Percentiles rank a stretch among this genome's conserved stretches.
phyloP scores from a whole-genome alignment of 2,797 vertebrate species.

The Gobionotothen gibberifrons region DNA sequence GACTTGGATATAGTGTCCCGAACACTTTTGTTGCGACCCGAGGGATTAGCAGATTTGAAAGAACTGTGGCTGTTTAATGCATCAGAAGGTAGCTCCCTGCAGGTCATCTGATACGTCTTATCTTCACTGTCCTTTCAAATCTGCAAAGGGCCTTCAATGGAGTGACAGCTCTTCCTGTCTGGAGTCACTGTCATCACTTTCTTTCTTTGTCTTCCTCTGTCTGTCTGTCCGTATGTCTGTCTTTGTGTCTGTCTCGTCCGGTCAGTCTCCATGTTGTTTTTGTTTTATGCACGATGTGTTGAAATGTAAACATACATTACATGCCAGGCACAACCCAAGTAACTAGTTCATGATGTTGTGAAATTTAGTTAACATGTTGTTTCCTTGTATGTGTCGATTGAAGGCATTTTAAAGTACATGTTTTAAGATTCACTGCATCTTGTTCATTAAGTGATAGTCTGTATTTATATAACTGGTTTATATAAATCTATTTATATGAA shows the following conservation, averaged over 20 bases:
- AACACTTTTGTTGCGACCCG: constrained; percentile 25
- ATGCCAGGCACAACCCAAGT: constrained; percentile 37
- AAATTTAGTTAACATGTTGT: neutral
- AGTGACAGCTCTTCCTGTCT: constrained; percentile 65
- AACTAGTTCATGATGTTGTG: constrained; percentile 22
- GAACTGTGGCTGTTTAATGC: constrained; percentile 40
- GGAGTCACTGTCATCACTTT: constrained; percentile 52
- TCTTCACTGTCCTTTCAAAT: constrained; percentile 66
- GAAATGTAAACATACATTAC: constrained; percentile 50
- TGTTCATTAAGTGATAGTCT: constrained; percentile 44
- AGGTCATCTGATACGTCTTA: constrained; percentile 56
- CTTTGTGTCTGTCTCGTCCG: constrained; percentile 43
- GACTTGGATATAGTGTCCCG: constrained; percentile 37
- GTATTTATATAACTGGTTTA: constrained; percentile 60
- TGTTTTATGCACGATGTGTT: constrained; percentile 53
- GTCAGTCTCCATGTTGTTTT: constrained; percentile 45
- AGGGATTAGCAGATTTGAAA: constrained; percentile 68
- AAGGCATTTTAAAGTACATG: neutral
- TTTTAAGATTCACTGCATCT: constrained; percentile 26
- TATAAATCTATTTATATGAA: constrained; percentile 53
- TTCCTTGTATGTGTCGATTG: constrained; percentile 12
- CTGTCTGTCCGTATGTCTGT: constrained; percentile 48
- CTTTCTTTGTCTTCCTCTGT: constrained; percentile 33
- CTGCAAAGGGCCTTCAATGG: constrained; percentile 58
- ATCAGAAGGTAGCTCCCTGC: constrained; percentile 38